A percentile compares a stretch with the other conserved stretches of the same genome.
Conservation (phyloP, 2,888 invertebrate species). For the Limnephilus marmoratus region DNA sequence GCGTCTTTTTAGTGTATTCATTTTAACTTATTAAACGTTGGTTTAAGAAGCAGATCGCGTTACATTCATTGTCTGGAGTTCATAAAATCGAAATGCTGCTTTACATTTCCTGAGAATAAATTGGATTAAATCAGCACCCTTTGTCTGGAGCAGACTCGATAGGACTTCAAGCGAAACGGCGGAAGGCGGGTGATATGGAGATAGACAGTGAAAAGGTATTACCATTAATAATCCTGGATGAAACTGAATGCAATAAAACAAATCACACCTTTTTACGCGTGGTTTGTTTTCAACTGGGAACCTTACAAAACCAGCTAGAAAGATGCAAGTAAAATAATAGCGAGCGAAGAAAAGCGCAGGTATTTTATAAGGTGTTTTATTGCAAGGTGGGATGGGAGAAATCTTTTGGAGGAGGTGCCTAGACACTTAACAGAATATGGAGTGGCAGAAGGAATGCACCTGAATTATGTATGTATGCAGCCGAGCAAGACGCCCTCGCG, state of each 20-base stretch:
- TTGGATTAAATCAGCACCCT: constrained; percentile 50
- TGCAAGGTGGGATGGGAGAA: neutral
- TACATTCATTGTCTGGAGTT: constrained; percentile 35
- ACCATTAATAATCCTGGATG: constrained; percentile 8
- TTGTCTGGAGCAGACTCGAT: constrained; percentile 27
- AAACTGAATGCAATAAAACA: constrained; percentile 12
- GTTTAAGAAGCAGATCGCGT: constrained; percentile 29
- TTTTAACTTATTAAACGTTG: neutral
- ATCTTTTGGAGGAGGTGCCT: constrained; percentile 25
- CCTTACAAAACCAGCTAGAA: neutral
- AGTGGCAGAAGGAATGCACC: constrained; percentile 46
- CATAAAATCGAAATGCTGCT: constrained; percentile 40
- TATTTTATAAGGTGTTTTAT: neutral
- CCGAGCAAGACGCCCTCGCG: constrained; percentile 54
- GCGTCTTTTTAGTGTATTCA: neutral
- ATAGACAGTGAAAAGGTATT: neutral
- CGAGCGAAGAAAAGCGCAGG: neutral
- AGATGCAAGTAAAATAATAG: neutral
- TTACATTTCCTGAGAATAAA: constrained; percentile 41
- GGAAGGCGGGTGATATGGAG: constrained; percentile 38
- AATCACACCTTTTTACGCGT: constrained; percentile 37
- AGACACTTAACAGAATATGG: constrained; percentile 30
- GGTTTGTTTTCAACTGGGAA: neutral
- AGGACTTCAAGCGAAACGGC: constrained; percentile 34
- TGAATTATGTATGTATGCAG: constrained; percentile 51